These are phyloP conservation scores for Cheumatopsyche charites DNA, from an alignment of 1,140 invertebrate genomes.

Conservation along the genomic window DNA sequence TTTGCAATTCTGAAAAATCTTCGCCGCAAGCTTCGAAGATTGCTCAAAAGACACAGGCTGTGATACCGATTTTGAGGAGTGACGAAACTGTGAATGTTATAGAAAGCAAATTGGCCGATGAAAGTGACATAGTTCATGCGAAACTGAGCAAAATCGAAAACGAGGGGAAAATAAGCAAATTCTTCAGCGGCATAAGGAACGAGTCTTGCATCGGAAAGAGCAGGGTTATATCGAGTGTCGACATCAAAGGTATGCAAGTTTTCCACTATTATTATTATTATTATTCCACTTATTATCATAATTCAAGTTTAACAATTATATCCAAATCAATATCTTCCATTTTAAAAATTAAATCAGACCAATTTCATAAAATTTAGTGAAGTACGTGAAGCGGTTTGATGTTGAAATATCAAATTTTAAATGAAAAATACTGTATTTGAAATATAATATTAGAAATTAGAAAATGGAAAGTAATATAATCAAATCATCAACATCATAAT, in stretches of 20 bases:
- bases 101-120: constrained; percentile 51
- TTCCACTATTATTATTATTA: neutral
- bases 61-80: constrained; percentile 57
- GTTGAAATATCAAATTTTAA: no score
- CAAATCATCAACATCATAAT: no score
- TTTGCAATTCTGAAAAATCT: constrained; percentile 57
- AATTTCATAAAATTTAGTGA: no score
- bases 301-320: constrained; percentile 8
- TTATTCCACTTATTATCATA: no score
- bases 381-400: no score
- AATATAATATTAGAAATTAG: no score
- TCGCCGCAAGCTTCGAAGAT: constrained; percentile 54
- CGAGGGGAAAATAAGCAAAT: constrained; percentile 55
- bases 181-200: constrained; percentile 57
- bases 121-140: constrained; percentile 55
- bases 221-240: constrained; percentile 50
- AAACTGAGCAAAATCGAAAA: constrained; percentile 47
- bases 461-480: no score
- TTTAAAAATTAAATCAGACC: no score
- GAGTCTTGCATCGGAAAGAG: constrained; percentile 59
- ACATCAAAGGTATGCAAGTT: constrained; percentile 41
- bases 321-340: neutral
- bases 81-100: constrained; percentile 51
- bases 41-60: constrained; percentile 57
- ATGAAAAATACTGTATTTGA: no score